phyloP scores from a whole-genome alignment of 2,888 invertebrate genomes.

The Clusia tigrina region DNA sequence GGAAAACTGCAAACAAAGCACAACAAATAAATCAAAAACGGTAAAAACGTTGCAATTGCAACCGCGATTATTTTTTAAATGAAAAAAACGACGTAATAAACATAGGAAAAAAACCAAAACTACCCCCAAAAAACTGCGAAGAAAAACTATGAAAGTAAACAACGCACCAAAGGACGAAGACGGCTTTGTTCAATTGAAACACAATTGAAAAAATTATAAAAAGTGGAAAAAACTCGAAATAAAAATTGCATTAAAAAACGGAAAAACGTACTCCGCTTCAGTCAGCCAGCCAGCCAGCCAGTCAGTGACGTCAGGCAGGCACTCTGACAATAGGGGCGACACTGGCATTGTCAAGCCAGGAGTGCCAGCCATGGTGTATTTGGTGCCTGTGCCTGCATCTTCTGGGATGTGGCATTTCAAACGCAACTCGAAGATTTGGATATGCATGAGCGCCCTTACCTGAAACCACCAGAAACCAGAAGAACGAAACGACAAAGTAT shows the following conservation, averaged over 20 bases:
- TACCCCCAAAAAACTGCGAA: constrained; percentile 32
- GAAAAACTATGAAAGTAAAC: constrained; percentile 18
- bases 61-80: constrained; percentile 11
- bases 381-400: constrained; percentile 8
- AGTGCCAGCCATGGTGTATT: not conserved
- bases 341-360: not conserved
- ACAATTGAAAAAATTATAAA: not conserved
- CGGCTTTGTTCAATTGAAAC: too few relatives aligned
- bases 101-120: constrained; percentile 4
- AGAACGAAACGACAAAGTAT: too few relatives aligned
- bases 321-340: constrained; percentile 38
- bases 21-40: constrained; percentile 40
- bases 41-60: constrained; percentile 19
- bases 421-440: constrained; percentile 26
- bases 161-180: not conserved
- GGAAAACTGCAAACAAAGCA: constrained; percentile 15
- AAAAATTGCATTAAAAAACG: constrained; percentile 51
- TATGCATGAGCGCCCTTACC: constrained; percentile 48
- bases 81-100: not conserved
- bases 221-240: constrained; percentile 40
- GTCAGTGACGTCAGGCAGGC: too few relatives aligned
- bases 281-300: too few relatives aligned
- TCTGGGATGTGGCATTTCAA: not conserved
- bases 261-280: too few relatives aligned
- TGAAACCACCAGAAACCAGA: constrained; percentile 31